Evolutionary conservation across 2,113 vertebrate species (phyloP).

Genomic region (Paradoxurus hermaphroditus): DNA sequence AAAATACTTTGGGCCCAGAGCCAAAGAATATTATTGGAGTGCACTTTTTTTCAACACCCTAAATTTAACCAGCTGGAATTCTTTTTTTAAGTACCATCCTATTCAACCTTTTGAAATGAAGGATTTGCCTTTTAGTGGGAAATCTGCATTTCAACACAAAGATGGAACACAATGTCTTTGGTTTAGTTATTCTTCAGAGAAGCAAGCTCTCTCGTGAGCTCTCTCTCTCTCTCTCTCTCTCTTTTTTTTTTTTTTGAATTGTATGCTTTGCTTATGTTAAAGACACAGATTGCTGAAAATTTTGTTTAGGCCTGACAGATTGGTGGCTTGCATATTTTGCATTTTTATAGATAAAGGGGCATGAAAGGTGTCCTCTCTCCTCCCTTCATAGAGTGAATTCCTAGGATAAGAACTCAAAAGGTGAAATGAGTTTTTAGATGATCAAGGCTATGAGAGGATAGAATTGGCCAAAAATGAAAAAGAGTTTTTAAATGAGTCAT

Average conservation of each 20-base stretch:
- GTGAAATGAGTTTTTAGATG: constrained; percentile 57
- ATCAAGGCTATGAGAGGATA: neutral
- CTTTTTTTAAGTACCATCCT: constrained; percentile 78
- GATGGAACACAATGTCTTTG: constrained; percentile 74
- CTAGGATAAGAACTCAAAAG: constrained; percentile 33
- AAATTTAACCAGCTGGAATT: constrained; percentile 80
- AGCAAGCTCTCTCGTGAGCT: neutral
- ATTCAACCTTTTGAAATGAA: constrained; percentile 80
- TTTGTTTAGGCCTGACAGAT: constrained; percentile 75
- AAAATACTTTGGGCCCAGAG: constrained; percentile 76
- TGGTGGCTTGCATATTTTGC: constrained; percentile 61
- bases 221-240: neutral
- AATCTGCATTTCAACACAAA: constrained; percentile 80
- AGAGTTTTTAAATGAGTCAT: neutral
- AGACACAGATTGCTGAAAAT: constrained; percentile 74
- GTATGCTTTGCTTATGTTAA: constrained; percentile 76
- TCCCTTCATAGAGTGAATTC: neutral
- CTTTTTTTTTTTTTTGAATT: constrained; percentile 61
- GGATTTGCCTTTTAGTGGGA: constrained; percentile 79
- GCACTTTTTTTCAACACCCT: constrained; percentile 79
- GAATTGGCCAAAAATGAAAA: neutral
- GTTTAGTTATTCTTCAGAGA: constrained; percentile 74
- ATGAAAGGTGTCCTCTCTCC: constrained; percentile 50
- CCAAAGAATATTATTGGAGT: constrained; percentile 78
- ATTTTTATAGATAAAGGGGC: constrained; percentile 65